These are phyloP conservation scores for Steinernema feltiae DNA, from an alignment of 1,140 invertebrate species.

Conservation along the genomic window DNA sequence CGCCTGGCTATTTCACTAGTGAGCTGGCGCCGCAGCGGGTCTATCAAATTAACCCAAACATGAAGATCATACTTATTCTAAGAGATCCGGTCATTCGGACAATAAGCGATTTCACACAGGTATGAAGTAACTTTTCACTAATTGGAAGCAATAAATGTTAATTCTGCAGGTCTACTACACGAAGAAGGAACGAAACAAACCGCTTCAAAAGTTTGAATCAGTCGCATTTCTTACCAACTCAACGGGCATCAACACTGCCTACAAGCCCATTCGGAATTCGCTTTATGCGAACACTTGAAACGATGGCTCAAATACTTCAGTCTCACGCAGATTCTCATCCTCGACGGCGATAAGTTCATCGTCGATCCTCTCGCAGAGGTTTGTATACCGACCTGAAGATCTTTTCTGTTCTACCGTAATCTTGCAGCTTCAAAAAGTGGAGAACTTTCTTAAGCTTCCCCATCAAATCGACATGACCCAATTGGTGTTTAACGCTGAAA, in stretches of 20 bases:
- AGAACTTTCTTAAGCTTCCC: conserved; percentile 40
- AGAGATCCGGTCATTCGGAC: conserved; percentile 47
- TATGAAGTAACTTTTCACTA: conserved; percentile 19
- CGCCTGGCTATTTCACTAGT: conserved; percentile 53
- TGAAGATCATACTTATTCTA: conserved; percentile 52
- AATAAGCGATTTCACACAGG: conserved; percentile 55
- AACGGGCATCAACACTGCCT: conserved; percentile 33
- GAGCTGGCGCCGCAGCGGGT: conserved; percentile 42
- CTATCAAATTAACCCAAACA: conserved; percentile 42
- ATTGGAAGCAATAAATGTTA: conserved; percentile 26
- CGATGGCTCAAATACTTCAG: conserved; percentile 47
- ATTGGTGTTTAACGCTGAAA: conserved; percentile 56
- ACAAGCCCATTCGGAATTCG: conserved; percentile 53
- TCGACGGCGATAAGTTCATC: conserved; percentile 50
- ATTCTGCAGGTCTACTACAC: conserved; percentile 48
- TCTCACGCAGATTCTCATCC: conserved; percentile 35
- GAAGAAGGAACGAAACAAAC: conserved; percentile 45
- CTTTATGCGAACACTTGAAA: conserved; percentile 43
- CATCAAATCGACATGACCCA: conserved; percentile 35
- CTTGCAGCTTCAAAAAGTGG: conserved; percentile 45
- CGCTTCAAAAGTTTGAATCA: conserved; percentile 41
- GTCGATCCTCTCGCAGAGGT: conserved; percentile 43
- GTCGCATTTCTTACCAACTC: conserved; percentile 36
- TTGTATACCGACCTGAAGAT: conserved; percentile 14
- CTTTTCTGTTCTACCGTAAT: not conserved